Percentiles rank a stretch among this genome's conserved stretches.
Evolutionary conservation across 1,140 invertebrate genomes (phyloP).

Genomic region (Drosophila repletoides): DNA sequence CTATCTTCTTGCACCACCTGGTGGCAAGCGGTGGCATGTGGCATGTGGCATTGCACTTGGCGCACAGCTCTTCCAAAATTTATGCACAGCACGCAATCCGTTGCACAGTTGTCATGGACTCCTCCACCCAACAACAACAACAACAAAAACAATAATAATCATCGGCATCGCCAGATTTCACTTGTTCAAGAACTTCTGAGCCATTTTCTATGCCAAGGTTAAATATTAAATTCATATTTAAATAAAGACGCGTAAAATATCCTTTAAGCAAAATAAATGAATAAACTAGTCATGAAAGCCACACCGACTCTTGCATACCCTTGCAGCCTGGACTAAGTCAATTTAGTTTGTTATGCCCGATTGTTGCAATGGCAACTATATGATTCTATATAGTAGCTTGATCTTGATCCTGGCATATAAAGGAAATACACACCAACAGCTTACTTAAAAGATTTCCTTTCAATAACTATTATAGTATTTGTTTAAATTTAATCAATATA

Average conservation of each 20-base stretch:
- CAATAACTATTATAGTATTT: too few relatives aligned
- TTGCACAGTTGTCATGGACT: constrained; percentile 22
- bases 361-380: background rate
- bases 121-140: background rate
- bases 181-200: constrained; percentile 31
- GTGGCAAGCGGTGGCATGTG: background rate
- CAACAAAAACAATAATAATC: background rate
- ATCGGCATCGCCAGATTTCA: constrained; percentile 35
- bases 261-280: too few relatives aligned
- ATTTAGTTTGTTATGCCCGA: background rate
- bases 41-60: constrained; percentile 39
- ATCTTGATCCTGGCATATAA: too few relatives aligned
- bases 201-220: constrained; percentile 17
- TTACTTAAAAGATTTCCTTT: too few relatives aligned
- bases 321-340: too few relatives aligned
- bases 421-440: too few relatives aligned
- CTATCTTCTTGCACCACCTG: background rate
- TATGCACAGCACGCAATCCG: constrained; percentile 65
- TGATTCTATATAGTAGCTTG: too few relatives aligned
- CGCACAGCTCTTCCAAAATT: constrained; percentile 38
- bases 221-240: background rate
- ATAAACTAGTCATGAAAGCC: too few relatives aligned
- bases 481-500: too few relatives aligned
- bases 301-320: too few relatives aligned
- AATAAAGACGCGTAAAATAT: too few relatives aligned